These are phyloP conservation scores for Coregonus ussuriensis DNA, from an alignment of 2,797 vertebrate genomes.

Conservation along the genomic window DNA sequence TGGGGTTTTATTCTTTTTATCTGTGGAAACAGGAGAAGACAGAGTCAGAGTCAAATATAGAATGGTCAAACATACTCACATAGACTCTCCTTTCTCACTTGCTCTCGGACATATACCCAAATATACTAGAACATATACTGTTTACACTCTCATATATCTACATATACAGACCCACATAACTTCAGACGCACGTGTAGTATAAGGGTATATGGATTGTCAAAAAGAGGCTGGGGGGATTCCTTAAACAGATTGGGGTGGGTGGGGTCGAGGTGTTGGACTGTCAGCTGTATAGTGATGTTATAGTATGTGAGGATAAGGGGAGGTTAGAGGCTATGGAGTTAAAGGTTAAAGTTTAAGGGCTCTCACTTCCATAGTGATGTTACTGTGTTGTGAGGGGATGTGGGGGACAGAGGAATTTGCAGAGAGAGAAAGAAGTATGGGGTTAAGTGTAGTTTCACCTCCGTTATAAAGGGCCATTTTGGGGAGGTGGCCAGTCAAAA, in stretches of 20 bases:
- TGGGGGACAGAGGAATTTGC: too few species aligned
- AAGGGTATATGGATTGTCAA: neutral
- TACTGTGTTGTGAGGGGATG: too few species aligned
- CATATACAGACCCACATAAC: neutral
- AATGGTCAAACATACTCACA: neutral
- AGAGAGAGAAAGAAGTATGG: too few species aligned
- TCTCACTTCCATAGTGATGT: neutral
- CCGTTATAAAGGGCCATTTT: neutral
- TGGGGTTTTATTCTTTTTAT: conserved; percentile 92
- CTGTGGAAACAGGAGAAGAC: conserved; percentile 68
- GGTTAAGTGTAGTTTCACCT: neutral
- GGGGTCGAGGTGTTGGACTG: neutral
- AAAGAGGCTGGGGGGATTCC: neutral
- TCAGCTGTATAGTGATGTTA: too few species aligned
- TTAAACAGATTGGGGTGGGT: neutral
- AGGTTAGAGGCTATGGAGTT: neutral
- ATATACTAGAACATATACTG: neutral
- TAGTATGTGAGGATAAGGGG: neutral
- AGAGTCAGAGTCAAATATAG: neutral
- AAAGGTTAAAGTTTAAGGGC: neutral
- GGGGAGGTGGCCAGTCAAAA: neutral
- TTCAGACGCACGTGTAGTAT: neutral
- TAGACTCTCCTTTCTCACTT: neutral
- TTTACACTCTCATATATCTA: neutral
- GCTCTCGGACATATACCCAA: neutral